phyloP scores from a whole-genome alignment of 1,140 invertebrate genomes.

The Onthophagus taurus region DNA sequence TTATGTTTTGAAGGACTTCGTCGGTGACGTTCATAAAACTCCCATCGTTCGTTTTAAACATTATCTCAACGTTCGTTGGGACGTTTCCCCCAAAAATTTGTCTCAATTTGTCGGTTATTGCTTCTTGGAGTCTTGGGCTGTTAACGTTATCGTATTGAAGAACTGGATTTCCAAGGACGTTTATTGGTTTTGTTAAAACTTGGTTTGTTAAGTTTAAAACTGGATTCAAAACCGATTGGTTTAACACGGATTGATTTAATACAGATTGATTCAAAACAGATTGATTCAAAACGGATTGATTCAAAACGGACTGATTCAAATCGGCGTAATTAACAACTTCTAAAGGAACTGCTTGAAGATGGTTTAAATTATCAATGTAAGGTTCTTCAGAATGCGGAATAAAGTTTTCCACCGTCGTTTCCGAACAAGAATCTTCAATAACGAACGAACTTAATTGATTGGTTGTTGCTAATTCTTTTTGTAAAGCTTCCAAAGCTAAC shows the following conservation, averaged over 20 bases:
- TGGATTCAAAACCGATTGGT: conserved; percentile 1
- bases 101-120: conserved; percentile 27
- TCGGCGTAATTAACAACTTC: conserved; percentile 18
- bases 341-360: conserved; percentile 10
- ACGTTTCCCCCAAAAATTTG: conserved; percentile 24
- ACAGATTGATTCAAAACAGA: conserved; percentile 17
- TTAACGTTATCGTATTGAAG: conserved; percentile 1
- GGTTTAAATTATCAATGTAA: conserved; percentile 16
- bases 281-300: not conserved
- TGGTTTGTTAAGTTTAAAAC: conserved; percentile 11
- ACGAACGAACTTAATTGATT: conserved; percentile 25
- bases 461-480: conserved; percentile 28
- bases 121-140: conserved; percentile 14
- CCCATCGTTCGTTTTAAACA: conserved; percentile 32
- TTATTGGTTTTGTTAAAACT: not conserved
- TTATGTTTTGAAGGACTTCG: conserved; percentile 29
- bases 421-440: conserved; percentile 30
- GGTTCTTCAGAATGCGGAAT: conserved; percentile 25
- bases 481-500: conserved; percentile 29
- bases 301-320: conserved; percentile 12
- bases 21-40: conserved; percentile 29
- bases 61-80: conserved; percentile 28
- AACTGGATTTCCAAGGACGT: too few relatives aligned
- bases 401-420: conserved; percentile 34
- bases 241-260: conserved; percentile 11